Evolutionary conservation across 2,888 invertebrate species (phyloP), one percentile per base, ranked within the genome.

Genomic region (Rhaphigaster nebulosa): DNA sequence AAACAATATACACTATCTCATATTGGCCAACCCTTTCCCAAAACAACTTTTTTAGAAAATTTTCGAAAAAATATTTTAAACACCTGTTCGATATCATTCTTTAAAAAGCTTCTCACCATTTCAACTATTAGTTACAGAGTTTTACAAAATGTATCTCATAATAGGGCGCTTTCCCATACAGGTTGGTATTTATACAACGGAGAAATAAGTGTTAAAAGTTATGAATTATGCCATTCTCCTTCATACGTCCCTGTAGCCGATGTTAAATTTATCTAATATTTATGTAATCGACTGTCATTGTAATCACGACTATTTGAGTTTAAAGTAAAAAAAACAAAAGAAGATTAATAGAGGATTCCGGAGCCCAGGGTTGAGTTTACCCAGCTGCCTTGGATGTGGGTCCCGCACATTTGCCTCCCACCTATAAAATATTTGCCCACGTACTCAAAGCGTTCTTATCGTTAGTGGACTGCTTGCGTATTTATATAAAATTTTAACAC

Each of bases 371-470:
- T 18, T 4, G 5, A 34, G 34, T 70, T 70, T 34, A 34, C 70
- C 70, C 34, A 34, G 34, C 34, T 34, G 34, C 29, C 20, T 70
- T 70, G 4, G 70, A 70, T 70, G 70, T 70, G 70, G 70, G 70
- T 70, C 70, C 70, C 70, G 70, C 70, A 70, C 70, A 70, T 70
- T 70, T 70, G 70, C 29, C 70, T 70, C 70, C 70, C 70, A 70
- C 70, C 70, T 70, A 70, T 70, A 70, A 34, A 70, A 70, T 70
- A 70, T 70, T 70, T 70, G 23, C 70, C 34, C 29, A 70, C 70
- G 20, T 70, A 70, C 70, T 70, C 70, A 70, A 70, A 70, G 70
- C 70, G 38, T 65, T 29, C 65, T 65, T 29, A 70, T 70, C 34
- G 34, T 70, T 34, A 34, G 70, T 70, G 65, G 29, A 65, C 70